Evolutionary conservation across 64 coral and sea anemone genomes (phyloP), one percentile per base, ranked within the genome.

Genomic region (Dendronephthya gigantea): DNA sequence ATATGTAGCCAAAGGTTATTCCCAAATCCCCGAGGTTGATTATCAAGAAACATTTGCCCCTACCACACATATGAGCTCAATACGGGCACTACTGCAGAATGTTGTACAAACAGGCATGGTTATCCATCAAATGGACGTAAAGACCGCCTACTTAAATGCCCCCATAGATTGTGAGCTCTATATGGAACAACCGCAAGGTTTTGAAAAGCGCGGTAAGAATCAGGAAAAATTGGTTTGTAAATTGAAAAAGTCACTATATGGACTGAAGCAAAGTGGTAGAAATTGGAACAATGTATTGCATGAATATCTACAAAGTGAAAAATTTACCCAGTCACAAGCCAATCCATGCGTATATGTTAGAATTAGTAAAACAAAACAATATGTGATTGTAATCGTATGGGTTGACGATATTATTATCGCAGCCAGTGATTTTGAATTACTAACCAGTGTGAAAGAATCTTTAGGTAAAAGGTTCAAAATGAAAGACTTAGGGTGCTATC

Each of bases 1-100:
- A 23, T 87, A 87, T 74, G 85, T 87, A 74, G 85, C 85, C 41
- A 87, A 87, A 58, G 62, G 85, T n/a, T 87, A 87, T 51, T 87
- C 86, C 6, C 86, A 87, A 34, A 81, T 87, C 30, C 69, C 65
- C 0, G 86, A 81, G 41, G 9, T 87, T 23, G 86, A 87, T 29
- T 87, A 87, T 87, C 69, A 87, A 32, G 69, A 87, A 48, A 87
- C 68, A 29, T 87, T 87, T 81, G 86, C 43, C 50, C 86, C 86
- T 22, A 87, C 86, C 28, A 68, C 69, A 15, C n/a, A 29, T 0
- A 87, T 87, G 69, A 87, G 69, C 31, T 87, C 86, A 81, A 34
- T 87, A 15, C 27, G 86, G 11, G 50, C 50, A 22, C n/a, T 87
- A 48, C 15, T 87, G 10, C 86, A 87, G 48, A 68, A 9, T 36